Evolutionary conservation across 2,113 vertebrate genomes (phyloP).

Genomic region (Tringa solitaria): DNA sequence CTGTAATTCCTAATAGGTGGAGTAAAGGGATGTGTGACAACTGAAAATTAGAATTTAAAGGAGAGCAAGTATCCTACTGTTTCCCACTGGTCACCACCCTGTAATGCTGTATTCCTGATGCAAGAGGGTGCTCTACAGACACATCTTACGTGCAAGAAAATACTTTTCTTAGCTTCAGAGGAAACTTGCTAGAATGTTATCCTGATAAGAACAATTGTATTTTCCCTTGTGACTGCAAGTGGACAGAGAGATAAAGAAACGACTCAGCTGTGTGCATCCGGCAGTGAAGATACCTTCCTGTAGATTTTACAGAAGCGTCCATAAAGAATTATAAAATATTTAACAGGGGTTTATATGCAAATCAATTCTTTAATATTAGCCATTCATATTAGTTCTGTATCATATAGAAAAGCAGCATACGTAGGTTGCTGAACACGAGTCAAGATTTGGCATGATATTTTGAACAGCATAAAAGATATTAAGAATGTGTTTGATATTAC

Average conservation of each 20-base stretch:
- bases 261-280: background rate
- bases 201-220: constrained; percentile 1
- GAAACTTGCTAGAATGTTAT: background rate
- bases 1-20: background rate
- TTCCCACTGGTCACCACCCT: background rate
- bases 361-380: background rate
- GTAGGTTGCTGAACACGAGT: background rate
- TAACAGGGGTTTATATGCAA: background rate
- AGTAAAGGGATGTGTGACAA: background rate
- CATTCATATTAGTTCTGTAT: background rate
- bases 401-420: background rate
- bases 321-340: background rate
- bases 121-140: background rate
- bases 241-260: background rate
- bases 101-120: background rate
- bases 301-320: background rate
- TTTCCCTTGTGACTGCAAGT: background rate
- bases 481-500: background rate
- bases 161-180: background rate
- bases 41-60: background rate
- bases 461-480: background rate
- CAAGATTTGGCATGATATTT: background rate
- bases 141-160: background rate
- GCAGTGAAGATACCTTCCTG: background rate
- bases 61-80: background rate